A percentile compares a stretch with the other conserved stretches of the same genome.
Evolutionary conservation across 2,797 vertebrate genomes (phyloP).

Genomic region (Champsocephalus gunnari): DNA sequence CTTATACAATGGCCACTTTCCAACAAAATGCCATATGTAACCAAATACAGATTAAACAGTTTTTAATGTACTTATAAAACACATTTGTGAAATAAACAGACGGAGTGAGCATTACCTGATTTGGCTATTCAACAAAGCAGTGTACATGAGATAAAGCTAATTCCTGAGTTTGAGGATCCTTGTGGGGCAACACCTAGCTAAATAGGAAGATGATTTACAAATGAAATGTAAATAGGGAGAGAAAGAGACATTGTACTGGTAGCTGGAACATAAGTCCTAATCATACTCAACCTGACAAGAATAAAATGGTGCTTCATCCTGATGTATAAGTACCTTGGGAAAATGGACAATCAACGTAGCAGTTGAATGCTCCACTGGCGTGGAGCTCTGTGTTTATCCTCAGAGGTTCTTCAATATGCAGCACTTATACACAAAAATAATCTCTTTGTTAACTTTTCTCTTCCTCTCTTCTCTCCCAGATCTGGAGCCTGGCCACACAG

Average conservation of each 20-base stretch:
- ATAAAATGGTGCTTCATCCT: neutral
- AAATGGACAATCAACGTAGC: no score
- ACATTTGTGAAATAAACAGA: no score
- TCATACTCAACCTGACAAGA: no score
- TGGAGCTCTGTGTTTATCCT: neutral
- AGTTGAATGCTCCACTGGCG: no score
- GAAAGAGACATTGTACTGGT: neutral
- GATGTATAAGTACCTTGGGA: neutral
- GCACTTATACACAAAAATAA: neutral
- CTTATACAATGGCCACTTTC: no score
- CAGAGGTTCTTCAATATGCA: neutral
- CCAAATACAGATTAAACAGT: no score
- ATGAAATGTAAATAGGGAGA: neutral
- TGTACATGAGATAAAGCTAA: neutral
- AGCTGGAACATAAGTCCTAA: no score
- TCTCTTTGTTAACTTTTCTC: neutral
- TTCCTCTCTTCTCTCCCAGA: conserved; percentile 60
- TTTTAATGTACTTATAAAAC: no score
- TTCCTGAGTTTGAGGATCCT: neutral
- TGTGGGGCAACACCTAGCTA: neutral
- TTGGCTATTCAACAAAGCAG: neutral
- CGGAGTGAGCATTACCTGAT: no score
- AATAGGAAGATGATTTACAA: neutral
- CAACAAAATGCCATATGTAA: no score
- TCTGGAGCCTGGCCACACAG: conserved; percentile 92